Evolutionary conservation across 2,888 invertebrate species (phyloP), one percentile per base, ranked within the genome.

Genomic region (Ophion costatus): DNA sequence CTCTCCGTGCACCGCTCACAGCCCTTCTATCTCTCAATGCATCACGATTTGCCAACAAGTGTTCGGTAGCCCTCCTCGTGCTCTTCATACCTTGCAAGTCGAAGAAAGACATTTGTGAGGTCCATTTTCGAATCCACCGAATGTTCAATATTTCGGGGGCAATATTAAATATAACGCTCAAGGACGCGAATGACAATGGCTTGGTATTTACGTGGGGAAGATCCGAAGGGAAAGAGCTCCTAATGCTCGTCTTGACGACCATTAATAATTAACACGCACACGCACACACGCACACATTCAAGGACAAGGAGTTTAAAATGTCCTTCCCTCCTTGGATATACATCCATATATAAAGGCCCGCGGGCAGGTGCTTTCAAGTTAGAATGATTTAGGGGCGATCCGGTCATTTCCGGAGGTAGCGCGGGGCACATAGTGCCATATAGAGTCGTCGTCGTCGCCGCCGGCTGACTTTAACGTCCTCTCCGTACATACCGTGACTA

Each of bases 361-460:
- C 71, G 56, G 81, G 80, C 85, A 78, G 85, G 80, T 83, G 74
- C 83, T 79, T 75, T 80, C 82, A 74, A 63, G 85, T 80, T 82
- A 56, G 73, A 82, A 85, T 85, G 85, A 83, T 86, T 86, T 82
- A 83, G 82, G 76, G 86, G 67, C 69, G 76, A 77, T 84, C 81
- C 82, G 76, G 76, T 76, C 74, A 80, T 86, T 82, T 86, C 84
- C 84, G 83, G 81, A 80, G 84, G 82, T 70, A 73, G 67, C 51
- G 56, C 56, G 51, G 64, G 73, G 64, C 70, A 64, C 74, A 77
- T 70, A 75, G 38, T 38, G 38, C 78, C 81, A 45, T 45, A 75
- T 76, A 75, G 83, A 83, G 81, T 85, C 38, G 38, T 38, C 38
- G 38, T 38, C 83, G 66, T 80, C 73, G 82, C 85, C 85, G 80